Conservation (phyloP, 92 coral and sea anemone species). For the Blastomussa wellsi region DNA sequence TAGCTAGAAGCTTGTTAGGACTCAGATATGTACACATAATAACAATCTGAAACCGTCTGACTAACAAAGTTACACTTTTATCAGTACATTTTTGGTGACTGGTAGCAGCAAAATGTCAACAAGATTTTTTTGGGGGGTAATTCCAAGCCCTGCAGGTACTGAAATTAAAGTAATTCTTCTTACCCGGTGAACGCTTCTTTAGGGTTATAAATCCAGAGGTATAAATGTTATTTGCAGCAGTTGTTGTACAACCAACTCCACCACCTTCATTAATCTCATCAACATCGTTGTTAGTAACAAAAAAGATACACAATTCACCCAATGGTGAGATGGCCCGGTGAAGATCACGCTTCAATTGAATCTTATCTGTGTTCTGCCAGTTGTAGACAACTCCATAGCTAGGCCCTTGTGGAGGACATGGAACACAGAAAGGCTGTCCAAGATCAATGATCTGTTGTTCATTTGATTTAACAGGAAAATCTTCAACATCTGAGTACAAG, state of each 20-base stretch:
- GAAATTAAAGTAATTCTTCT: background rate
- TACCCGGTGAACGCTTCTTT: background rate
- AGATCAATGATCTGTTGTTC: background rate
- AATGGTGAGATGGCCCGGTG: slow-evolving; percentile 21
- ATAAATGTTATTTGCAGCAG: background rate
- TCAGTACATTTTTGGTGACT: too few relatives aligned
- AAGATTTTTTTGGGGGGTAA: too few relatives aligned
- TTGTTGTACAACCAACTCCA: slow-evolving; percentile 12
- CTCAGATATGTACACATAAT: too few relatives aligned
- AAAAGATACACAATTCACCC: slow-evolving; percentile 44
- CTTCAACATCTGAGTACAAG: background rate
- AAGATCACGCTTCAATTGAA: background rate
- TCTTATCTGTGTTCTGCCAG: background rate
- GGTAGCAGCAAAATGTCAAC: too few relatives aligned
- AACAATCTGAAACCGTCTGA: too few relatives aligned
- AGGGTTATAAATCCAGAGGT: background rate
- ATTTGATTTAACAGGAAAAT: background rate
- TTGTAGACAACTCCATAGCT: slow-evolving; percentile 21
- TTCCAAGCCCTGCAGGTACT: too few relatives aligned
- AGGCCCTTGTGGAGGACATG: slow-evolving; percentile 25
- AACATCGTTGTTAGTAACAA: slow-evolving; percentile 30
- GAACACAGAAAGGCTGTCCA: slow-evolving; percentile 17
- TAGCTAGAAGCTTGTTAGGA: too few relatives aligned
- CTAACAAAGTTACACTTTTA: too few relatives aligned
- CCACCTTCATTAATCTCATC: background rate